A percentile compares a stretch with the other conserved stretches of the same genome.
phyloP scores from a whole-genome alignment of 2,797 vertebrate genomes.

The Emydoidea blandingii region DNA sequence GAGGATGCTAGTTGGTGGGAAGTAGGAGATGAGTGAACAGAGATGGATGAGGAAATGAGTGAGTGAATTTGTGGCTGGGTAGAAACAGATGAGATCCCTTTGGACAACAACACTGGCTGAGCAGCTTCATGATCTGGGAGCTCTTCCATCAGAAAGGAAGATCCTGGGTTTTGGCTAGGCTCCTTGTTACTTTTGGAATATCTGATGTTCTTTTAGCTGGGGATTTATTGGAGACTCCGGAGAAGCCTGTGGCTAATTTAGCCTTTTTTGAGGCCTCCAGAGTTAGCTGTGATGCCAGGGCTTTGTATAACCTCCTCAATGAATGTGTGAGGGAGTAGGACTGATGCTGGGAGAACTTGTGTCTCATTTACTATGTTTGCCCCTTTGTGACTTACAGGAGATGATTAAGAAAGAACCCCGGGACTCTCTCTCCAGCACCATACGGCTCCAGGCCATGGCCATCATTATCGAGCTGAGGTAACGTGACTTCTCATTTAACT shows the following conservation, averaged over 20 bases:
- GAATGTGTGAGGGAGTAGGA: neutral
- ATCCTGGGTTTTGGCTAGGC: too few relatives aligned
- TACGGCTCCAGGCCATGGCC: neutral
- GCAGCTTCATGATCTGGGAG: neutral
- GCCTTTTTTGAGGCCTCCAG: neutral
- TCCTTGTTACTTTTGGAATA: neutral
- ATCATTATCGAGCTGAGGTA: conserved; percentile 1
- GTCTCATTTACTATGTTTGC: neutral
- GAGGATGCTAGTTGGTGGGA: neutral
- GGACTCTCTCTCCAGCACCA: neutral
- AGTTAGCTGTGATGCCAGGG: neutral
- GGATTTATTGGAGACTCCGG: neutral
- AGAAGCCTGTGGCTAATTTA: neutral
- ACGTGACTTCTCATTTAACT: neutral
- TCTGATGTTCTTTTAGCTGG: neutral
- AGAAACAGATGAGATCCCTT: neutral
- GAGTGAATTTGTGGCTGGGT: neutral
- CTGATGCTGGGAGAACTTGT: neutral
- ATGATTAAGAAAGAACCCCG: conserved; percentile 8
- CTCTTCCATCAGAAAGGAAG: neutral
- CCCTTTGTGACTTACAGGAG: neutral
- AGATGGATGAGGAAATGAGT: neutral
- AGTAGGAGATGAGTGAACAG: neutral
- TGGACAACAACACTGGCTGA: neutral
- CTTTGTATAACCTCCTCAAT: neutral